Evolutionary conservation across 1,140 invertebrate species (phyloP), one percentile per base, ranked within the genome.

Genomic region (Matsumurasca onukii): DNA sequence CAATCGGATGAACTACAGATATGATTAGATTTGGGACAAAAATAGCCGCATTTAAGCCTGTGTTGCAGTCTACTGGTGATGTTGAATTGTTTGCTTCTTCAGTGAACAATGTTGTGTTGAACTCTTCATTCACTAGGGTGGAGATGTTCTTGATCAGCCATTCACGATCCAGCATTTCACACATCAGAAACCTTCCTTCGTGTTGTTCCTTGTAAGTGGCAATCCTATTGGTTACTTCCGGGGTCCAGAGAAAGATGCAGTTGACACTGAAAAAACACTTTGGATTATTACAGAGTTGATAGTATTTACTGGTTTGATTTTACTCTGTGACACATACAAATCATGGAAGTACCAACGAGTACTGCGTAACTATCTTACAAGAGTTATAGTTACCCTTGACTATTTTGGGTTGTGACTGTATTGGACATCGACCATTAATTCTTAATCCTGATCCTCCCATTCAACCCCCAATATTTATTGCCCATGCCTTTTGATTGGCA

Each of bases 1-100:
- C 24, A 5, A 59, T 29, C 15, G 55, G 55, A 22, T 59, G 55
- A 9, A 24, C 55, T 3, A 59, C 5, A 27, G 55, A 59, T 59
- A 59, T 59, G 15, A 59, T 22, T 2, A 59, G 22, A 59, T 59
- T 59, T 22, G 55, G 55, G 22, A 59, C 25, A 59, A 59, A 59
- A 13, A 59, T 27, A 27, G 55, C 55, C 12, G 55, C 12, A 27
- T 24, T 59, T 13, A 59, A 27, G 5, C 24, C 30, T 5, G 22
- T 27, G 22, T 25, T 24, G n/a, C 55, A 59, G 9, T 59, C 55
- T 5, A n/a, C 34, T 9, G n/a, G n/a, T n/a, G n/a, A n/a, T n/a
- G n/a, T n/a, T n/a, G n/a, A n/a, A n/a, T 5, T 39, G 34, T 39
- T 39, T 39, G 34, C 34, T 39, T 39, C 34, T 39, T 5, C 34